Percentiles rank a stretch among this genome's conserved stretches.
These are phyloP conservation scores for Lophius piscatorius DNA, from an alignment of 2,113 vertebrate species.

Conservation along the genomic window DNA sequence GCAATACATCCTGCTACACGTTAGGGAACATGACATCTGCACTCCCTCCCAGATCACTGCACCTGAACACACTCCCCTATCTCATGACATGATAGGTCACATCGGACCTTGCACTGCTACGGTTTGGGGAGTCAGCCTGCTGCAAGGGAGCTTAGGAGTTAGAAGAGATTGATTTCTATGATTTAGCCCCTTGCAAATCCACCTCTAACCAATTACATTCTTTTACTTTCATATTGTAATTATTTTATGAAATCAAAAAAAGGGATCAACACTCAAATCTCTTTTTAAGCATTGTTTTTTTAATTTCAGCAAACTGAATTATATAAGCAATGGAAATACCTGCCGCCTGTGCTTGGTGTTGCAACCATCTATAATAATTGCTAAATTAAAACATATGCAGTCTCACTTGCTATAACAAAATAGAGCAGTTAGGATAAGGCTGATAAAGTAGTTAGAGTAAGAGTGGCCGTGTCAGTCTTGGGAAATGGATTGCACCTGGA, in stretches of 20 bases:
- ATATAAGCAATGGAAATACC: neutral
- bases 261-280: too few species aligned
- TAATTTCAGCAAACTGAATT: neutral
- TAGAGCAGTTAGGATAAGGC: too few species aligned
- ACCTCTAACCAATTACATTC: too few species aligned
- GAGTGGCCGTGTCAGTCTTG: too few species aligned
- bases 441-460: too few species aligned
- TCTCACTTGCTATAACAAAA: too few species aligned
- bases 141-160: slow-evolving; percentile 7
- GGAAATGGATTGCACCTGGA: too few species aligned
- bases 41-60: slow-evolving; percentile 70
- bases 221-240: too few species aligned
- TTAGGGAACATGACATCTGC: slow-evolving; percentile 75
- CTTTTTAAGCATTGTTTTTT: too few species aligned
- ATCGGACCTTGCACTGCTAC: slow-evolving; percentile 32
- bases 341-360: neutral
- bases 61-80: slow-evolving; percentile 63
- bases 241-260: too few species aligned
- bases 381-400: neutral
- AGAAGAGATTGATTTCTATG: slow-evolving; percentile 8
- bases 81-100: slow-evolving; percentile 60
- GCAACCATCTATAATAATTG: neutral
- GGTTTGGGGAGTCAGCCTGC: slow-evolving; percentile 23
- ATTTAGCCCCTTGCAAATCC: neutral
- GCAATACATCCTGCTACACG: slow-evolving; percentile 77